phyloP scores from a whole-genome alignment of 2,888 invertebrate genomes.

The Holacanthella duospinosa region DNA sequence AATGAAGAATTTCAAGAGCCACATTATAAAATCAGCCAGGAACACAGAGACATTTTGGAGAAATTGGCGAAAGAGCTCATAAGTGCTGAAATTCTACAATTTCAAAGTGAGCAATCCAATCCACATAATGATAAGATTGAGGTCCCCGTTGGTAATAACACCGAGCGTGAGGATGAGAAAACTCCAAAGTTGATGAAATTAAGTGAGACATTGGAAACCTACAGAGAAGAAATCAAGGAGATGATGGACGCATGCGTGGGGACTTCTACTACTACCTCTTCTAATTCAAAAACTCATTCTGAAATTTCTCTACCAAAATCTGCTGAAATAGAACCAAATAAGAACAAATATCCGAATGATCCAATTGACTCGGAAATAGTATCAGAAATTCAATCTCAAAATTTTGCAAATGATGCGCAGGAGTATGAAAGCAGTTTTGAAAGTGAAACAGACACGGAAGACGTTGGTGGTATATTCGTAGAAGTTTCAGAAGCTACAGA shows the following conservation, averaged over 20 bases:
- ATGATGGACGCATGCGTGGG: neutral
- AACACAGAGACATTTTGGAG: neutral
- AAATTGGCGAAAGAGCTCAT: slow-evolving; percentile 2
- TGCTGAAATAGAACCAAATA: neutral
- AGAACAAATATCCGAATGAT: neutral
- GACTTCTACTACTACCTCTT: neutral
- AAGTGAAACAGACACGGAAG: neutral
- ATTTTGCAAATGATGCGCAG: neutral
- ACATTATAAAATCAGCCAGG: neutral
- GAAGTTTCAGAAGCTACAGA: neutral
- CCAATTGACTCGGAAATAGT: neutral
- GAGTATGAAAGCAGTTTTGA: neutral
- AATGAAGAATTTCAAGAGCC: no score
- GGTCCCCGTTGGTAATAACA: no score
- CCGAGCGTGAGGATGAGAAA: no score
- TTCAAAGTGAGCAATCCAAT: no score
- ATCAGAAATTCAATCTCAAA: neutral
- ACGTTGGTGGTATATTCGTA: neutral
- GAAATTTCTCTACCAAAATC: neutral
- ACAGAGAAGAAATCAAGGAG: neutral
- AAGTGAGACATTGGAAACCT: neutral
- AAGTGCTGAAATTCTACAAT: neutral
- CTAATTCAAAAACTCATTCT: neutral
- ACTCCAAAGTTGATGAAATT: neutral
- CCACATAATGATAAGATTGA: no score